Base-by-base conservation (phyloP, 2,113 vertebrate genomes). In the Nycticryphes semicollaris region DNA sequence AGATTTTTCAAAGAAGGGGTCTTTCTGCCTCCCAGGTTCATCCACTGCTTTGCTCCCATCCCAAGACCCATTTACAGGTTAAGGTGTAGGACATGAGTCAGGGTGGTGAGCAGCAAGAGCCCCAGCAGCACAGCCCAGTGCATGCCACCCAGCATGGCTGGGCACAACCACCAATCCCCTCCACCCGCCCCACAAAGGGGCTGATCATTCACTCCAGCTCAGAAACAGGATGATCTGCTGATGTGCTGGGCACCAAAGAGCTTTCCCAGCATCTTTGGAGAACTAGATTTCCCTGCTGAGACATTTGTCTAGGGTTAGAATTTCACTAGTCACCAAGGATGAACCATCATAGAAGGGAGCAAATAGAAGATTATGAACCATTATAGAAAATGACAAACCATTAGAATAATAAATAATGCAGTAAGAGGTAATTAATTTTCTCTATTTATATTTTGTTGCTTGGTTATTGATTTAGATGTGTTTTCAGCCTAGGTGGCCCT, bases 371-470 rank as follows among this genome's bases (percentile, higher is more conserved):
- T 56, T 15, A 88, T n/a, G 62, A 93, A 72, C 56, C 48, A 3
- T 60, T 59, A 60, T 3, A 64, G 79, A 88, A 94, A 90, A 76
- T 16, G 48, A 39, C 27, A 60, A 85, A 93, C 79, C 85, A 37
- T 68, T 73, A 68, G 75, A 57, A 73, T 64, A 88, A 91, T 76
- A 92, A 97, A 83, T 79, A 96, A 94, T 53, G 67, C 70, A 76
- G 45, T 9, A 31, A 78, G 88, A 89, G 48, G 50, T 92, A 79
- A 88, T 92, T 85, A 73, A 85, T 96, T 83, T 53, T 68, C 75
- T 60, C n/a, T 69, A 7, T 68, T 82, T 51, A 21, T 16, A 33
- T 67, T 60, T 39, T 60, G 57, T 79, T 90, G 84, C 70, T 75
- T 83, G 62, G 57, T 88, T 94, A 94, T 90, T 75, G 81, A 93